phyloP scores from a whole-genome alignment of 2,888 invertebrate genomes.

The Flexamia atlantica region DNA sequence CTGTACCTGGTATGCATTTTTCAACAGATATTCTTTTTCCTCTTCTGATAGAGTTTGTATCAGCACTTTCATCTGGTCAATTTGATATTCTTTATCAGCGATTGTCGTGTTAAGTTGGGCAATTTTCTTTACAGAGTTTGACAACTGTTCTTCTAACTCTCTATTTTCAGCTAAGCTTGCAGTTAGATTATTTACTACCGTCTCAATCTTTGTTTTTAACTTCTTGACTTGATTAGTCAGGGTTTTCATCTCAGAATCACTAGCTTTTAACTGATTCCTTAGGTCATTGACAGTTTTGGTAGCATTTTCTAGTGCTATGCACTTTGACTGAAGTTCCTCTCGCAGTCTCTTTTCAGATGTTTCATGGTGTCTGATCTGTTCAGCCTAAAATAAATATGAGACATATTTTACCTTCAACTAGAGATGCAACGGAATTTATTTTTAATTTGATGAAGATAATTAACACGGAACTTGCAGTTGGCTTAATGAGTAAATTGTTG shows the following conservation, averaged over 20 bases:
- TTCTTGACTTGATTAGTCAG: background rate
- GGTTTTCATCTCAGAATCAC: background rate
- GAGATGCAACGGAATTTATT: too few relatives aligned
- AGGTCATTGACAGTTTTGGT: background rate
- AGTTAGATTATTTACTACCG: background rate
- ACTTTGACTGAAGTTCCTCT: background rate
- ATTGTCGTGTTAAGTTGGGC: background rate
- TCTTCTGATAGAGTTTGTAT: background rate
- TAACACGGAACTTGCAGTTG: too few relatives aligned
- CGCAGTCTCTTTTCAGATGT: background rate
- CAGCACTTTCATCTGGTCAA: background rate
- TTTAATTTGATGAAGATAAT: too few relatives aligned
- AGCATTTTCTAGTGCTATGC: background rate
- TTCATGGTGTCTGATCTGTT: background rate
- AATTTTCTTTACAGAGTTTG: background rate
- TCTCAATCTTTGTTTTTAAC: constrained; percentile 6
- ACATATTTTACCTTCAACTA: too few relatives aligned
- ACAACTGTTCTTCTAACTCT: background rate
- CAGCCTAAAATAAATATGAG: constrained; percentile 5
- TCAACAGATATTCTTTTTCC: background rate
- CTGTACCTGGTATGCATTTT: background rate
- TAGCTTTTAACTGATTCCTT: background rate
- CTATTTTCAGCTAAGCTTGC: background rate
- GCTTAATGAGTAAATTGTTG: too few relatives aligned
- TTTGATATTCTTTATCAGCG: background rate